phyloP scores from a whole-genome alignment of 2,797 vertebrate species.

The Alcedo atthis region DNA sequence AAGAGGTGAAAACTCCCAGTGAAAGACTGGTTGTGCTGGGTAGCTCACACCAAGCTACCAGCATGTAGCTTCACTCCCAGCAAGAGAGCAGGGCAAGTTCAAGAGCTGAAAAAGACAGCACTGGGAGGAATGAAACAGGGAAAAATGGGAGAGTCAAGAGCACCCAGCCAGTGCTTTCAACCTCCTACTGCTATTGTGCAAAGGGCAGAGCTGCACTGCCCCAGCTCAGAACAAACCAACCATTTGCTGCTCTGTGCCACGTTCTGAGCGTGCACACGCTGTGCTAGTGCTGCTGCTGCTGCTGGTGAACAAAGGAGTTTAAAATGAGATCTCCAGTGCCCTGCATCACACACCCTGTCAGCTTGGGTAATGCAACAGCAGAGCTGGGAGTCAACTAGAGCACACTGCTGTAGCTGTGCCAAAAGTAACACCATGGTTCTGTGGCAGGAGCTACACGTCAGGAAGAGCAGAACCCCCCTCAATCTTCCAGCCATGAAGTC shows the following conservation, averaged over 20 bases:
- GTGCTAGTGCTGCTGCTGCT: neutral
- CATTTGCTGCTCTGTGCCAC: neutral
- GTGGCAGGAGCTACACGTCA: neutral
- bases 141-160: neutral
- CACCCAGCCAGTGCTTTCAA: neutral
- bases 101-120: neutral
- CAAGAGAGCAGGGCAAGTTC: neutral
- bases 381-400: neutral
- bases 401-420: neutral
- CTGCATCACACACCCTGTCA: neutral
- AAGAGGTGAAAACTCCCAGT: neutral
- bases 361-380: neutral
- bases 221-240: neutral
- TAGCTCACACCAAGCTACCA: neutral
- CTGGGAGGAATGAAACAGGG: rapidly evolving
- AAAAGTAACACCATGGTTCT: rapidly evolving
- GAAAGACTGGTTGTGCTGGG: neutral
- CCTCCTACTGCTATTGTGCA: rapidly evolving
- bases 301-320: neutral
- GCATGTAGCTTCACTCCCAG: neutral
- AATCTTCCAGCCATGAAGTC: neutral
- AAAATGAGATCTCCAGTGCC: neutral
- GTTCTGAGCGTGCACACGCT: rapidly evolving
- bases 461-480: neutral
- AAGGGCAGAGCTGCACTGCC: neutral